A percentile compares a stretch with the other conserved stretches of the same genome.
Conservation (phyloP, 2,797 vertebrate species). For the Mus spretus region DNA sequence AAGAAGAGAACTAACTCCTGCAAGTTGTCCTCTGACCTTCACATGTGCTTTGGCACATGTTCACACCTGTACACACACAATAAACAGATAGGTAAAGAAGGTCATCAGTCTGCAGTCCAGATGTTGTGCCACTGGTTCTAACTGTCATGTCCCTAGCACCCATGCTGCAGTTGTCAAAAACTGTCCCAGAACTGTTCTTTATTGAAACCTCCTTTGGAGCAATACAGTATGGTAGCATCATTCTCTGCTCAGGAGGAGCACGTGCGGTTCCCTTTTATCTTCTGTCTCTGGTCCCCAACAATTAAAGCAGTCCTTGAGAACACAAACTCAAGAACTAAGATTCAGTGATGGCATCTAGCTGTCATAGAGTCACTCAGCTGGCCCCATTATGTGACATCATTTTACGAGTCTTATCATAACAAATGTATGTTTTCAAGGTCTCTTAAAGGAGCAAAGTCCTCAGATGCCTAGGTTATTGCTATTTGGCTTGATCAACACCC, state of each 20-base stretch:
- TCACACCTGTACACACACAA: background rate
- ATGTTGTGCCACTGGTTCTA: fast-evolving
- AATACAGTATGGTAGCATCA: fast-evolving
- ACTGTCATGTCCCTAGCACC: fast-evolving
- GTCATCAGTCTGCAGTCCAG: fast-evolving
- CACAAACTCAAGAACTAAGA: background rate
- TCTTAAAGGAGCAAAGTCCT: background rate
- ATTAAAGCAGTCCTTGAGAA: background rate
- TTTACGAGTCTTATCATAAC: background rate
- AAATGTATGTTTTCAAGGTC: background rate
- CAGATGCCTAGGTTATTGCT: background rate
- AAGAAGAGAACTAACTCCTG: background rate
- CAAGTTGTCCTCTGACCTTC: background rate
- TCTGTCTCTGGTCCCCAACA: background rate
- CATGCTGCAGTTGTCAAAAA: fast-evolving
- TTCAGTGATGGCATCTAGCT: fast-evolving
- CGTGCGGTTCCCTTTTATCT: fast-evolving
- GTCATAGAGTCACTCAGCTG: fast-evolving
- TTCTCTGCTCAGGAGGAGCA: background rate
- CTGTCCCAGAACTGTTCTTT: background rate
- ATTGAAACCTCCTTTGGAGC: background rate
- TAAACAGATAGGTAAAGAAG: fast-evolving
- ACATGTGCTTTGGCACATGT: background rate
- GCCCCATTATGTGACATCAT: no score
- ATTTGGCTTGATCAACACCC: background rate